These are phyloP conservation scores for Protomyctophum bolini DNA, from an alignment of 2,113 vertebrate species.

Conservation along the genomic window DNA sequence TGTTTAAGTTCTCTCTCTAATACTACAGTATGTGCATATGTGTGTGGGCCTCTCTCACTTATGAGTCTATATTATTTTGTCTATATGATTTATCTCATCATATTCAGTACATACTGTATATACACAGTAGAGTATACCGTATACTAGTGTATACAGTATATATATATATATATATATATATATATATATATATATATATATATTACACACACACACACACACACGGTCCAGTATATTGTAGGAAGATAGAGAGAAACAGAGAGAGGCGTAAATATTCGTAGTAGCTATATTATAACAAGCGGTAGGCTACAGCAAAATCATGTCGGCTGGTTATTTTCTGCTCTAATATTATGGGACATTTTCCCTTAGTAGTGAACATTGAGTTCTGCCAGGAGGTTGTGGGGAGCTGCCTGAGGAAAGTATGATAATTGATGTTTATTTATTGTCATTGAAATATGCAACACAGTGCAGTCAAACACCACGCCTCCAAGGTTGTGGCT, in stretches of 20 bases:
- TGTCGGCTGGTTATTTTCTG: constrained; percentile 13
- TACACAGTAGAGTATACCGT: no score
- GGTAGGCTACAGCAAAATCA: background rate
- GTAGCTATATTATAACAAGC: background rate
- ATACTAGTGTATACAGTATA: no score
- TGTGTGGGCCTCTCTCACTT: background rate
- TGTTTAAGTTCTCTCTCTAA: background rate
- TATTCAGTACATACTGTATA: no score
- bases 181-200: no score
- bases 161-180: no score
- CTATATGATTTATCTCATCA: no score
- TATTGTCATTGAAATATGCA: constrained; percentile 67
- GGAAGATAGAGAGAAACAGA: no score
- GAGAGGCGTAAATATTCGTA: background rate
- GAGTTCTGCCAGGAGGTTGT: constrained; percentile 31
- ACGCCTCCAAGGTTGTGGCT: constrained; percentile 35
- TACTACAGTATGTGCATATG: background rate
- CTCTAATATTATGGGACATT: constrained; percentile 19
- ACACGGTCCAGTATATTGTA: no score
- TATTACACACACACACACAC: no score
- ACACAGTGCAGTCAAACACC: constrained; percentile 40
- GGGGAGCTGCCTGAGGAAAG: constrained; percentile 58
- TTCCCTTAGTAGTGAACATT: constrained; percentile 24
- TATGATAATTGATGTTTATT: constrained; percentile 73
- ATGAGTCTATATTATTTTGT: no score